Percentiles rank a stretch among this genome's conserved stretches.
Conservation (phyloP, 30 jellyfish, hydroid and myxozoan genomes). For the Turritopsis rubra region DNA sequence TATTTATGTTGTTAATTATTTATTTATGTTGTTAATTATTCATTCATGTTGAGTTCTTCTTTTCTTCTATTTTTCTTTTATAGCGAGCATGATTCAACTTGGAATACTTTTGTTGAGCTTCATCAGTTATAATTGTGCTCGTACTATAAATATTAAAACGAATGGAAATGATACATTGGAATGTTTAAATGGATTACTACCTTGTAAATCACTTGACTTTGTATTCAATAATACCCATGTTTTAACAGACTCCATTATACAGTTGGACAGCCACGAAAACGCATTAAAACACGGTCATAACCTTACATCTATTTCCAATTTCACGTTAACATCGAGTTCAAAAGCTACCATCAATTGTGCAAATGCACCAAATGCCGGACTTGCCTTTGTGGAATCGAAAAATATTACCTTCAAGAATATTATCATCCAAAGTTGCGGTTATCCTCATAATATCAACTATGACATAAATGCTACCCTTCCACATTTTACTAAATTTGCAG, state of each 20-base stretch:
- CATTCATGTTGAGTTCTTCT: background rate
- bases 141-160: background rate
- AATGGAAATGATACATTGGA: background rate
- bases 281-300: slow-evolving; percentile 15
- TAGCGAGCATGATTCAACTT: background rate
- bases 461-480: background rate
- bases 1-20: too few species aligned
- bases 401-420: slow-evolving; percentile 22
- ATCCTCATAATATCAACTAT: slow-evolving; percentile 6
- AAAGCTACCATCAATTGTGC: slow-evolving; percentile 26
- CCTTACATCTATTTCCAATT: slow-evolving; percentile 13
- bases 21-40: too few species aligned
- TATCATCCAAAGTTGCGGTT: slow-evolving; percentile 11
- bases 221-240: slow-evolving; percentile 34
- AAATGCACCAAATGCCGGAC: slow-evolving; percentile 22
- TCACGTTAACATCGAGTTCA: slow-evolving; percentile 20
- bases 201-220: slow-evolving; percentile 54
- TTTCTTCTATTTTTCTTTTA: background rate
- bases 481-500: slow-evolving; percentile 4
- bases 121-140: background rate
- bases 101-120: background rate
- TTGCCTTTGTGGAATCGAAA: slow-evolving; percentile 34
- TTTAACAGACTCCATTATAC: slow-evolving; percentile 24
- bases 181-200: slow-evolving; percentile 1
- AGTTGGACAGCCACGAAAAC: slow-evolving; percentile 25